These are phyloP conservation scores for Ptyas mucosa DNA, from an alignment of 2,113 vertebrate species.

Conservation along the genomic window DNA sequence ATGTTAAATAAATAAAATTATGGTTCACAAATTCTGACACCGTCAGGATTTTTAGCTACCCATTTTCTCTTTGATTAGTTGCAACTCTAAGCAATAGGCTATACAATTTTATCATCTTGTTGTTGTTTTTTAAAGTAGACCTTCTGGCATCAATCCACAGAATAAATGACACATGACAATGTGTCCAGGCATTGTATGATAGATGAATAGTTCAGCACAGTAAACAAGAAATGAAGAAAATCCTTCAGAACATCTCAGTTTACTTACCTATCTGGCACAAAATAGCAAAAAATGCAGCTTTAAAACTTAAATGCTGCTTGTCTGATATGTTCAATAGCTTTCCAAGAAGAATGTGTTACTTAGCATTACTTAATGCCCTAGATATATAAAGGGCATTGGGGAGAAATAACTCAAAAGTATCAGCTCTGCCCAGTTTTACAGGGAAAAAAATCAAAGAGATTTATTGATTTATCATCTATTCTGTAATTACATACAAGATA, in stretches of 20 bases:
- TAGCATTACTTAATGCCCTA: neutral
- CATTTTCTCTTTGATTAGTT: conserved; percentile 18
- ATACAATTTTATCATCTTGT: conserved; percentile 10
- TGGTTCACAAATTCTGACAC: neutral
- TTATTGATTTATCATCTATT: no score
- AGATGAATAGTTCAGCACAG: conserved; percentile 5
- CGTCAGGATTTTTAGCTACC: neutral
- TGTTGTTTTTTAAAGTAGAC: neutral
- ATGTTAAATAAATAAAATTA: neutral
- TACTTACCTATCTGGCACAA: neutral
- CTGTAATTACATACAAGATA: neutral
- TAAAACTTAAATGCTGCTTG: neutral
- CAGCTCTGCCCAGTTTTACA: neutral
- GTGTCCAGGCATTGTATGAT: neutral
- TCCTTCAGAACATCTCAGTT: neutral
- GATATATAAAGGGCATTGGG: neutral
- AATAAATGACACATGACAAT: conserved; percentile 20
- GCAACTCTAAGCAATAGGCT: neutral
- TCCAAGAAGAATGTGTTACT: neutral
- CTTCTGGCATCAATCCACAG: neutral
- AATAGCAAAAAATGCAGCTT: neutral
- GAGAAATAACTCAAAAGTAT: neutral
- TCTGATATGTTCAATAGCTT: neutral
- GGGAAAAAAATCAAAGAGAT: neutral
- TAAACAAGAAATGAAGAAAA: neutral